Base-by-base conservation (phyloP, 2,113 vertebrate species). In the Thalassarche chlororhynchos region DNA sequence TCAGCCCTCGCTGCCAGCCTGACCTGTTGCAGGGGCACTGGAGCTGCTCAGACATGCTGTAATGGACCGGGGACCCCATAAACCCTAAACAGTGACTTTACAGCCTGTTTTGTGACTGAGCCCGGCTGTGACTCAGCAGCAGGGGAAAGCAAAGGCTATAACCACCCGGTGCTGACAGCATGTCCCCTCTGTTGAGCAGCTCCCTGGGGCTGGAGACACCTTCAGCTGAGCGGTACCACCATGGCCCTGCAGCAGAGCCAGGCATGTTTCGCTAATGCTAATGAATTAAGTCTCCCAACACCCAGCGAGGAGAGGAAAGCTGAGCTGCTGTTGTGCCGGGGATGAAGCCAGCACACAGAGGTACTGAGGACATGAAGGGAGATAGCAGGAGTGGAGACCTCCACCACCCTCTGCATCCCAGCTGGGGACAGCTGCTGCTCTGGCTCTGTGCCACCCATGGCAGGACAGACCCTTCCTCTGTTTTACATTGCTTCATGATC, bases 81-180 rank as follows among this genome's bases (percentile, higher is more conserved):
- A 93, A 85, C 72, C 21, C 64, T 9, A 24, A 38, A 15, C 8
- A 57, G 36, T 0, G 1, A 31, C 68, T 89, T 88, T 36, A 49
- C 60, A 89, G 68, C 84, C 57, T 36, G 31, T 12, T 77, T 25
- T 69, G 87, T 1, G 6, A 3, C 76, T 5, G 5, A 91, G 44
- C 72, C 71, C 4, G 15, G n/a, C 87, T 69, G 68, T 96, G 80
- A 91, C 89, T 86, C 91, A 97, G 89, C 93, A 95, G 82, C 46
- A 71, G 86, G 52, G 79, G 61, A 62, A 61, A 36, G 16, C 0
- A 4, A 52, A 72, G 72, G 40, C 68, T 86, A 9, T 24, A 72
- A 79, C 3, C 68, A 34, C 36, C 32, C 2, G 0, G 42, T 3
- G 8, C 69, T 44, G 77, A 60, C 38, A 69, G 71, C 61, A 49